Evolutionary conservation across 2,113 vertebrate genomes (phyloP), one percentile per base, ranked within the genome.

Genomic region (Cichladusa arquata): DNA sequence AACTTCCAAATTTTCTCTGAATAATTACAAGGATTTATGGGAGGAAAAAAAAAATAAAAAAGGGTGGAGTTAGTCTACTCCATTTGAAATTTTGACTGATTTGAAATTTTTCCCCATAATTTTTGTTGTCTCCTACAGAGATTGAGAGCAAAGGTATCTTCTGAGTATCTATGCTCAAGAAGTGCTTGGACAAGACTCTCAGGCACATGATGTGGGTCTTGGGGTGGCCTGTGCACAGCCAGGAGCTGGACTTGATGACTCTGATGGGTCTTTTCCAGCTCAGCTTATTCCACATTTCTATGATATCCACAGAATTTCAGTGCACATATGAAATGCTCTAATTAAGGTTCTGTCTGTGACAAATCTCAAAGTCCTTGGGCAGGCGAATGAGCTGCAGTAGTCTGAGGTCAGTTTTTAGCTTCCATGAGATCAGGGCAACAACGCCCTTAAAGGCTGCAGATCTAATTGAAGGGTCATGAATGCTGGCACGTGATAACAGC

Each of bases 401-500:
- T 11, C 4, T 74, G 47, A 74, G 65, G 19, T 60, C 34, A 76
- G 12, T 19, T 76, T 76, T 76, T 25, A 80, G 38, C 20, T 38
- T 31, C 9, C 25, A 15, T 40, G 33, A n/a, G 45, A n/a, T 69
- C 17, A 47, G 47, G n/a, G 6, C 19, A 69, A 6, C 15, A 45
- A n/a, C 7, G 4, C 9, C 44, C 89, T 66, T 74, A 51, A 42
- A 54, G 42, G 33, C 28, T 62, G 23, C 19, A 47, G 9, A 14
- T 51, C 19, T 80, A 60, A 76, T 9, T 25, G 29, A 13, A 61
- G 56, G 51, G 13, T 19, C 11, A 33, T 56, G 44, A 34, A 60
- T 6, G 5, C 11, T 81, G 42, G 7, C 44, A 38, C 0, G 0
- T 54, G 47, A 42, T 38, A 54, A 5, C 18, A 50, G 2, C 5